Base-by-base conservation (phyloP, 1,140 invertebrate genomes). In the Ceratosolen fusciceps region DNA sequence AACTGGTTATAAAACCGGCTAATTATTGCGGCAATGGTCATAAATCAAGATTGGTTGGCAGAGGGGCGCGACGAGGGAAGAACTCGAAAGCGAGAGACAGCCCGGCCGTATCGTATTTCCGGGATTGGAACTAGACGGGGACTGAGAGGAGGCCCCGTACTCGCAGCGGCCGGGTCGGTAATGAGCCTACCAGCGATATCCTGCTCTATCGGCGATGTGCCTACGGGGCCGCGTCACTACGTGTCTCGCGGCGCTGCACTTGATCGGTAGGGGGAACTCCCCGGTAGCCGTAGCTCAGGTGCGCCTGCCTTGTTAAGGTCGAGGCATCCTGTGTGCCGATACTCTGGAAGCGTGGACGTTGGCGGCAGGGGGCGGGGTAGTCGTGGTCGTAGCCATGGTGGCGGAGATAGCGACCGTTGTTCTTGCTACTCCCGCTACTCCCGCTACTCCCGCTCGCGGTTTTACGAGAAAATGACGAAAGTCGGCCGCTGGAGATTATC, bases 401-500 rank as follows among this genome's bases (percentile, higher is more conserved):
- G n/a, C n/a, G n/a, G n/a, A n/a, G n/a, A n/a, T n/a, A n/a, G n/a
- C n/a, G n/a, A n/a, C n/a, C n/a, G n/a, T n/a, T n/a, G n/a, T n/a
- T n/a, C n/a, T n/a, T n/a, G n/a, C n/a, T n/a, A n/a, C n/a, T 12
- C 12, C 39, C 39, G 54, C 2, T 58, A 58, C 26, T 58, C 54
- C n/a, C 39, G 39, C 39, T 43, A 8, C n/a, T n/a, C n/a, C 4
- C 24, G n/a, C 24, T 24, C 54, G 54, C 54, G 54, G 34, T 16
- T 62, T 65, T 37, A 65, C 34, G 34, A 65, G 31, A 37, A 37
- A 65, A 65, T 65, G 60, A 65, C 60, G 60, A 37, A 65, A 9
- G 60, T 24, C 34, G 60, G 37, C 60, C 34, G 60, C 31, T 37
- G 34, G 37, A 37, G 8, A 16, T 70, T 70, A 49, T 49, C 67